Base-by-base conservation (phyloP, 2,113 vertebrate genomes). In the Chionodraco myersi region DNA sequence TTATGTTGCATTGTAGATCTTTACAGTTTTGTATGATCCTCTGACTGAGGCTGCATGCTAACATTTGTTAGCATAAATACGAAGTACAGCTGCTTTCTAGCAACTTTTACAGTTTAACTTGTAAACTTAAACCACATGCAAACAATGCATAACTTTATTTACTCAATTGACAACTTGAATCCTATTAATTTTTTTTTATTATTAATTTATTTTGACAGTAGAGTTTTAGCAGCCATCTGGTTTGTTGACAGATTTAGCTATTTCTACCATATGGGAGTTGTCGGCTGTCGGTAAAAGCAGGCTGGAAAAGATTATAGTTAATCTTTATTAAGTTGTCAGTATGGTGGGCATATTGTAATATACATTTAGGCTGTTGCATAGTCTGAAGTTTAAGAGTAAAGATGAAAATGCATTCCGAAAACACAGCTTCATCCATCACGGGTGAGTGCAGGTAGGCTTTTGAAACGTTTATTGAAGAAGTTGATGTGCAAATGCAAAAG, bases 401-500 rank as follows among this genome's bases (percentile, higher is more conserved):
- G 11, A 63, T 70, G 16, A 36, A 62, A 77, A 68, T 0, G 0
- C n/a, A 48, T 58, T 56, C 64, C 68, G 21, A 1, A n/a, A 57
- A 58, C 49, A 12, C 9, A 9, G 5, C 36, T 71, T 34, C 18
- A 58, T 59, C 64, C 30, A 49, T 49, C 15, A 61, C 44, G 23
- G 18, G 1, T 63, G 61, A 47, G 30, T 12, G 41, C n/a, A 61
- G 10, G 10, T 11, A 7, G 44, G 59, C 8, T 2, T 70, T 63
- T 61, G 13, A 64, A 23, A 26, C 0, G 15, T 63, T 63, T 57
- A 21, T 58, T 58, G 21, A 77, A 70, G 62, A 51, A 12, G 12
- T 21, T 72, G 51, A 59, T 47, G 45, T 49, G 41, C 52, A 83
- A 53, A 82, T 80, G 56, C 8, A 56, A 74, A 83, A 87, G 75